Evolutionary conservation across 2,888 invertebrate species (phyloP), one percentile per base, ranked within the genome.

Genomic region (Lasioglossum figueresi): DNA sequence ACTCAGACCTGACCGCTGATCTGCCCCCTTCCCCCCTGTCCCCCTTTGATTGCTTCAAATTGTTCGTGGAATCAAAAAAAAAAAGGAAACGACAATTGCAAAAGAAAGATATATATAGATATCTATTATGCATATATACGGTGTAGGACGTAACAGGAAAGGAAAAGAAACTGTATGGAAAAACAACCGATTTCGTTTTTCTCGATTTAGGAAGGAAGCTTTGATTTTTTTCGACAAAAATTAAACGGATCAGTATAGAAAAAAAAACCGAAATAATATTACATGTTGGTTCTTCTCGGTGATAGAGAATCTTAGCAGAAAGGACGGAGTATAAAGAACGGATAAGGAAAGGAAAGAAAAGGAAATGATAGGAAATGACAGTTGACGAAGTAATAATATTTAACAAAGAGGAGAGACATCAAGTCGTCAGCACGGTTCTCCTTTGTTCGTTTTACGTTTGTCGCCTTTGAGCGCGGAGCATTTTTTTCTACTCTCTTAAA

Each of bases 381-480:
- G 77, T 75, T 82, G 66, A 83, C 74, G 79, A 83, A 71, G 80
- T 19, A 87, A 81, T 68, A 68, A 31, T 63, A 63, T 34, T 56
- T 63, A 82, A 83, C 56, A 80, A 70, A 77, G 78, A 90, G 88
- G 89, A 85, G 88, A 90, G 85, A 85, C 74, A 88, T 82, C 68
- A 82, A 83, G 76, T 84, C 83, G 76, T 84, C 85, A 83, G 73
- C 78, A 84, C 78, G 75, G 79, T 90, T 90, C 84, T 86, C 84
- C 85, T 85, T 89, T 88, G 85, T 89, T 90, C 82, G 78, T 82
- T 79, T 83, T 85, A 81, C 59, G 81, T 85, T 86, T 73, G 83
- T 81, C 84, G 81, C 83, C 77, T 66, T 77, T 72, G 80, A 72
- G 80, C 87, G 87, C 78, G 81, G 80, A 89, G 86, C 84, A 82